A percentile compares a stretch with the other conserved stretches of the same genome.
Evolutionary conservation across 2,888 invertebrate species (phyloP).

Genomic region (Ophion ventricosus): DNA sequence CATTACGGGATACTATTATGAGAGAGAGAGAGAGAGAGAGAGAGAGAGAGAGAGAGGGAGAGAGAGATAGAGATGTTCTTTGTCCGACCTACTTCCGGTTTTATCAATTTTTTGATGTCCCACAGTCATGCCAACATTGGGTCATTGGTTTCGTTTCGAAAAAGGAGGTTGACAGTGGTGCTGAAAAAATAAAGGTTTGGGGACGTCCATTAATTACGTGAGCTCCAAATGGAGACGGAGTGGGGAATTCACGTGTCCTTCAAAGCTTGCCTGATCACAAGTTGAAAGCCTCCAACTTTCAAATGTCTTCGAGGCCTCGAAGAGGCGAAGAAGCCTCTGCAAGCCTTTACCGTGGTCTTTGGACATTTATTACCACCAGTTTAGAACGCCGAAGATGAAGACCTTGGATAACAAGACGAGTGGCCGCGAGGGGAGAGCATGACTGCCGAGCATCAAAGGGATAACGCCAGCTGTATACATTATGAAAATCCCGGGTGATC

Average conservation of each 20-base stretch:
- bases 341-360: neutral
- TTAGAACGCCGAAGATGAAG: slow-evolving; percentile 26
- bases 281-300: neutral
- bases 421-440: slow-evolving; percentile 26
- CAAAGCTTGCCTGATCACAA: neutral
- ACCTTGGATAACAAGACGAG: slow-evolving; percentile 48
- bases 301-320: neutral
- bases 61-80: neutral
- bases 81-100: neutral
- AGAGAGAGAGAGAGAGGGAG: neutral
- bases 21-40: neutral
- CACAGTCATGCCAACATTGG: neutral
- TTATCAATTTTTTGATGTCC: neutral
- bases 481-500: neutral
- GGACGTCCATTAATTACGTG: neutral
- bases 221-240: neutral
- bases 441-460: slow-evolving; percentile 58
- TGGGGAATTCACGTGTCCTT: neutral
- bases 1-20: neutral
- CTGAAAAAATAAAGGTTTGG: neutral
- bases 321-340: neutral
- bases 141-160: neutral
- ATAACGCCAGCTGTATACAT: slow-evolving; percentile 22
- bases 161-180: neutral
- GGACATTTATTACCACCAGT: neutral